Evolutionary conservation across 2,797 vertebrate species (phyloP).

Genomic region (Anguilla obscura): DNA sequence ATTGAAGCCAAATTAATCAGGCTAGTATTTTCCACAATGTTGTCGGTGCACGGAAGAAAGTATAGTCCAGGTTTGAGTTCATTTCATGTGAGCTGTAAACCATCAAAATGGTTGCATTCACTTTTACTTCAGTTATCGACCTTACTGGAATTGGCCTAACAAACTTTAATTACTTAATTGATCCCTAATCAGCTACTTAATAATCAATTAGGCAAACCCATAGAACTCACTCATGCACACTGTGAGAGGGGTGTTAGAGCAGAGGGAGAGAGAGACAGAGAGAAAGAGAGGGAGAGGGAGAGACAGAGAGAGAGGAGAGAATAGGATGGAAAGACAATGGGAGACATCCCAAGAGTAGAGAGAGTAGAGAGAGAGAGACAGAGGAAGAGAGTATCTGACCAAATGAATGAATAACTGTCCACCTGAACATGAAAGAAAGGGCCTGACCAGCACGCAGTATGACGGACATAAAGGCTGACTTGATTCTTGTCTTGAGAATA

Average conservation of each 20-base stretch:
- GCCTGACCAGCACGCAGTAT: background rate
- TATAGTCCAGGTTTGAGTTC: background rate
- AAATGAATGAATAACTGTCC: conserved; percentile 8
- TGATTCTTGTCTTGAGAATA: background rate
- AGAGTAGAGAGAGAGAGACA: conserved; percentile 26
- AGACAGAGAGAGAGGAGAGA: background rate
- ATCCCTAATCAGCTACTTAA: conserved; percentile 73
- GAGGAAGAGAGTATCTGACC: background rate
- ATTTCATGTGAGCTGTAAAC: background rate
- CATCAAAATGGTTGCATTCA: conserved; percentile 33
- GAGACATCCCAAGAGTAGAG: conserved; percentile 25
- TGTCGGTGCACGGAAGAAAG: background rate
- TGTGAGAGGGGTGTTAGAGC: conserved; percentile 58
- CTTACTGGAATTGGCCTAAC: conserved; percentile 55
- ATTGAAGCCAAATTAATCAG: conserved; percentile 12
- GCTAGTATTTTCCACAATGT: background rate
- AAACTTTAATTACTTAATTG: conserved; percentile 78
- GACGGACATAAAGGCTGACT: background rate
- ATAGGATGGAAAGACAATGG: background rate
- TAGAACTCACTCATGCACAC: conserved; percentile 63
- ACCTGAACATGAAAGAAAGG: conserved; percentile 1
- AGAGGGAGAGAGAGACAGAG: conserved; percentile 43
- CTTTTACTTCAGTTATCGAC: conserved; percentile 60
- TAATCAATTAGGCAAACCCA: conserved; percentile 77
- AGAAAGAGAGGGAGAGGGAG: conserved; percentile 14